Evolutionary conservation across 92 coral and sea anemone species (phyloP).

Genomic region (Actinernus sp.): DNA sequence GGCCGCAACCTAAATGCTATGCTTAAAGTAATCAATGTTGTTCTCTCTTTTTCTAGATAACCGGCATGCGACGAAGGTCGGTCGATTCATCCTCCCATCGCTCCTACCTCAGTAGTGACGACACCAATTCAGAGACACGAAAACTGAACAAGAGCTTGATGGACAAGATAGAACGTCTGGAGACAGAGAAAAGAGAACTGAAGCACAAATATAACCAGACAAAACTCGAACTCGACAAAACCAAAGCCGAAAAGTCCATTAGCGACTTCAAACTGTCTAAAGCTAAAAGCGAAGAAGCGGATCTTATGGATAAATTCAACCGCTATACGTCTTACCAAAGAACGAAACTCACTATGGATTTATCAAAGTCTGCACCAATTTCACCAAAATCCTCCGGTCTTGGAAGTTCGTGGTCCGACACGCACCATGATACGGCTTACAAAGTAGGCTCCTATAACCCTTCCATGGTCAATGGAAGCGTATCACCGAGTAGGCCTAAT

Average conservation of each 20-base stretch:
- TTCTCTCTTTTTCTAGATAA: constrained; percentile 20
- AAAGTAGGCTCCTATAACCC: constrained; percentile 12
- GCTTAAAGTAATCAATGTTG: no score
- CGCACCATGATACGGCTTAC: constrained; percentile 19
- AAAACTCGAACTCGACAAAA: constrained; percentile 35
- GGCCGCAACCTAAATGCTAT: no score
- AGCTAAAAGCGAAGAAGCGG: constrained; percentile 35
- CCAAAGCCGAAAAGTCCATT: constrained; percentile 29
- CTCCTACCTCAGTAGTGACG: constrained; percentile 10
- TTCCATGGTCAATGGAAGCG: neutral
- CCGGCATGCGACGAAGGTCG: constrained; percentile 34
- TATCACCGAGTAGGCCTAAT: neutral
- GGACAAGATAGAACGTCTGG: constrained; percentile 50
- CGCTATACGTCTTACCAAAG: constrained; percentile 14
- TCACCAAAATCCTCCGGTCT: constrained; percentile 35
- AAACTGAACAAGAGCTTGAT: constrained; percentile 31
- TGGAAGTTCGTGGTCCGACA: constrained; percentile 52
- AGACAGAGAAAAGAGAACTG: constrained; percentile 59
- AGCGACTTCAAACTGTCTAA: constrained; percentile 20
- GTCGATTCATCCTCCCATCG: constrained; percentile 26
- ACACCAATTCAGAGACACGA: constrained; percentile 21
- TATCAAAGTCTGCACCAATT: no score
- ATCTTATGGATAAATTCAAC: constrained; percentile 47
- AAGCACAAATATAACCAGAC: constrained; percentile 43
- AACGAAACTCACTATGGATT: constrained; percentile 14